Base-by-base conservation (phyloP, 64 coral and sea anemone species). In the Anthopleura sola region DNA sequence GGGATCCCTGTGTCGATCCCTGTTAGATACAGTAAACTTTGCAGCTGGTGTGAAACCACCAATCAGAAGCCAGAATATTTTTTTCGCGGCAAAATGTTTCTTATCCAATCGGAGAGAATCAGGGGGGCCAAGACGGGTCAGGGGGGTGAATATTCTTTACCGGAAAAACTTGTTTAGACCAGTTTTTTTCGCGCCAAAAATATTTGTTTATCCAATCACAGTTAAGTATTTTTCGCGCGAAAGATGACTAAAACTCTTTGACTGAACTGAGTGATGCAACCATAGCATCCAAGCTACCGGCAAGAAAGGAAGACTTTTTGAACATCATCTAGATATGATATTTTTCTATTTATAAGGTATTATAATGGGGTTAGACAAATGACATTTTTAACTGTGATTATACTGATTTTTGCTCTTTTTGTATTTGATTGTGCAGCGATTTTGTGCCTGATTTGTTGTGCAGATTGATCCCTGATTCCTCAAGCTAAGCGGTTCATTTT, bases 401-500 rank as follows among this genome's bases (percentile, higher is more conserved):
- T 66, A 66, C 24, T 66, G 60, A 66, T n/a, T 66, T 66, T 66
- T 66, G 21, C 60, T 66, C 60, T 66, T 66, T 66, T 66, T 26
- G 2, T 56, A 56, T 56, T 58, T 21, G 55, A 58, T 58, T 58
- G 60, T 6, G 23, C 10, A 66, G 60, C 5, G 21, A 66, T 66
- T 66, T 66, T 66, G 60, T 66, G 60, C 23, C 60, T n/a, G n/a
- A n/a, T n/a, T 66, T 17, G 21, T 4, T 66, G 17, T 17, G 60
- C 2, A 14, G 55, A 58, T 58, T 58, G 55, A 58, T 58, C 55
- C 55, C 55, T 66, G 60, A 28, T 66, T 66, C 5, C 23, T 66
- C 60, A 66, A 66, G 60, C 24, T 66, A 66, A 66, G 60, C 60
- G 60, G 23, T n/a, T 66, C 60, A 28, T 66, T 66, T 23, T 66